Conservation (phyloP, 1,140 invertebrate genomes). For the Pissodes strobi region DNA sequence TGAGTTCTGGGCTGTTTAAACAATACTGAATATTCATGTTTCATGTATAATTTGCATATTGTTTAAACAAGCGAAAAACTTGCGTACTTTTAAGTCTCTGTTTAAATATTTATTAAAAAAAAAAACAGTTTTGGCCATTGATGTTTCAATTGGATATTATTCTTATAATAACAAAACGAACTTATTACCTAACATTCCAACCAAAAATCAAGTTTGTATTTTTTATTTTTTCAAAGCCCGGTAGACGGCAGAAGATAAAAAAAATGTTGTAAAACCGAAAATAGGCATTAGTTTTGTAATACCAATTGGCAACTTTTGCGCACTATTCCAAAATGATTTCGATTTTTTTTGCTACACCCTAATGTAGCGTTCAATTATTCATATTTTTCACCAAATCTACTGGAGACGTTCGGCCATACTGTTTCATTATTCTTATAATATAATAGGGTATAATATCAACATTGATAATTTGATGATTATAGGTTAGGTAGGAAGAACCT, state of each 20-base stretch:
- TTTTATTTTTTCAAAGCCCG: background rate
- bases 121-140: background rate
- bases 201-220: background rate
- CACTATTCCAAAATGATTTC: background rate
- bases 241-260: background rate
- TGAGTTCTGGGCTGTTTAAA: slow-evolving; percentile 5
- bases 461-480: too few relatives aligned
- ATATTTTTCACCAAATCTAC: too few relatives aligned
- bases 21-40: too few relatives aligned
- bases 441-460: too few relatives aligned
- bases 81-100: background rate
- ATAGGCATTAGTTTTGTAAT: background rate
- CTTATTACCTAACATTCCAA: background rate
- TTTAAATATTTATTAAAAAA: background rate
- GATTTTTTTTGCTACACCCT: background rate
- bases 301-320: too few relatives aligned
- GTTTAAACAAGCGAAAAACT: background rate
- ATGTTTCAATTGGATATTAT: background rate
- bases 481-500: too few relatives aligned
- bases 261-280: background rate
- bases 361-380: too few relatives aligned
- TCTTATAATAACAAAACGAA: background rate
- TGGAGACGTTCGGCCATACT: too few relatives aligned
- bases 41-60: too few relatives aligned
- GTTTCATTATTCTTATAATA: too few relatives aligned